Percentiles rank a stretch among this genome's conserved stretches.
phyloP scores from a whole-genome alignment of 2,888 invertebrate species.

The Acheta domesticus region DNA sequence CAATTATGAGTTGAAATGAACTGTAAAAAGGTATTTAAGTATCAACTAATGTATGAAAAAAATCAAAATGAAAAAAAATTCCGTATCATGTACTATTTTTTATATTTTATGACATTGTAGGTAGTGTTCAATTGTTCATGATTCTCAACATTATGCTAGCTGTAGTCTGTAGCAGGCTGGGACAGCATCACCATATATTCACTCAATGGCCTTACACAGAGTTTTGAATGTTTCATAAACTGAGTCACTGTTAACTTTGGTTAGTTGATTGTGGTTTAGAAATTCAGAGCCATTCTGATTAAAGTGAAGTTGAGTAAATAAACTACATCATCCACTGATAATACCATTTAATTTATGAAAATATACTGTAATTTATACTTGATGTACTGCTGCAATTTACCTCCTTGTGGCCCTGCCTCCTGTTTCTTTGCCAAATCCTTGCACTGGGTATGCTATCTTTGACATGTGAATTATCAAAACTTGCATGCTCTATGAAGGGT shows the following conservation, averaged over 20 bases:
- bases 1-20: constrained; percentile 26
- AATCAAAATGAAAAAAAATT: constrained; percentile 28
- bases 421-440: too few relatives aligned
- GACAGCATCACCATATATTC: constrained; percentile 30
- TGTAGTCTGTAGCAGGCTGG: constrained; percentile 27
- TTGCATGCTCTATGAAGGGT: too few relatives aligned
- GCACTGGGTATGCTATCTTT: too few relatives aligned
- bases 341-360: constrained; percentile 6
- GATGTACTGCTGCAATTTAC: not conserved
- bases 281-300: constrained; percentile 12
- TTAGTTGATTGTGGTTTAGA: constrained; percentile 27
- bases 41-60: constrained; percentile 26
- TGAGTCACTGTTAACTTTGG: constrained; percentile 27
- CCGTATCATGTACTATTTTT: constrained; percentile 36
- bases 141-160: constrained; percentile 27
- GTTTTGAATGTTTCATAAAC: constrained; percentile 28
- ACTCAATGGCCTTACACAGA: constrained; percentile 36
- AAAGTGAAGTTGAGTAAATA: not conserved
- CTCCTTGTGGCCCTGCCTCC: not conserved
- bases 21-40: constrained; percentile 30
- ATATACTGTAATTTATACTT: constrained; percentile 18
- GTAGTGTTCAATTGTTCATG: constrained; percentile 32
- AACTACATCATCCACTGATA: not conserved
- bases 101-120: constrained; percentile 35
- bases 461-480: too few relatives aligned